Evolutionary conservation across 53 echinoderm and acorn worm species (phyloP).

Genomic region (Echinometra lucunter): DNA sequence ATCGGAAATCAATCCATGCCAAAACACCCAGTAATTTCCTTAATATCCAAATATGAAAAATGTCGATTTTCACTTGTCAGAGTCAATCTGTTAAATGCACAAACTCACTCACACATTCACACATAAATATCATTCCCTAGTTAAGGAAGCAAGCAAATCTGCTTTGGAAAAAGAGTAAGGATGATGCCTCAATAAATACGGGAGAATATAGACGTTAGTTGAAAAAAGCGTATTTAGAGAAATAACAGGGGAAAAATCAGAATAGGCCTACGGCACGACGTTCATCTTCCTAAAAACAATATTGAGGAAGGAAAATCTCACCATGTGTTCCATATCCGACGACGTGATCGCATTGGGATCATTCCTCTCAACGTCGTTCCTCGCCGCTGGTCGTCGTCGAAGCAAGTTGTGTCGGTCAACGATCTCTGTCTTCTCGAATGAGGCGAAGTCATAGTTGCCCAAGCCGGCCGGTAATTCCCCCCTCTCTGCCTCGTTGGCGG

Average conservation of each 20-base stretch:
- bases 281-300: not conserved
- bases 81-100: too few species aligned
- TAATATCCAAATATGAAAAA: too few species aligned
- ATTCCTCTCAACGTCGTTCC: constrained; percentile 44
- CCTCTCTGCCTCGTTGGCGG: constrained; percentile 39
- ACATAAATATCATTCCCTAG: not conserved
- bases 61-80: too few species aligned
- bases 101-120: too few species aligned
- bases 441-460: constrained; percentile 52
- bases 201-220: too few species aligned
- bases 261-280: not conserved
- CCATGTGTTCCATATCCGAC: constrained; percentile 82
- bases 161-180: not conserved
- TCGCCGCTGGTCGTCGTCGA: constrained; percentile 53
- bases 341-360: constrained; percentile 39
- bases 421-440: constrained; percentile 58
- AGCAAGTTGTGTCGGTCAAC: constrained; percentile 76
- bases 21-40: too few species aligned
- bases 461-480: constrained; percentile 48
- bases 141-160: too few species aligned
- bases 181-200: not conserved
- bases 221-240: not conserved
- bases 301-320: constrained; percentile 37
- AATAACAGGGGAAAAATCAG: not conserved
- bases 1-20: too few species aligned